These are phyloP conservation scores for Diadema setosum DNA, from an alignment of 35 echinoderm and acorn worm species.

Conservation along the genomic window DNA sequence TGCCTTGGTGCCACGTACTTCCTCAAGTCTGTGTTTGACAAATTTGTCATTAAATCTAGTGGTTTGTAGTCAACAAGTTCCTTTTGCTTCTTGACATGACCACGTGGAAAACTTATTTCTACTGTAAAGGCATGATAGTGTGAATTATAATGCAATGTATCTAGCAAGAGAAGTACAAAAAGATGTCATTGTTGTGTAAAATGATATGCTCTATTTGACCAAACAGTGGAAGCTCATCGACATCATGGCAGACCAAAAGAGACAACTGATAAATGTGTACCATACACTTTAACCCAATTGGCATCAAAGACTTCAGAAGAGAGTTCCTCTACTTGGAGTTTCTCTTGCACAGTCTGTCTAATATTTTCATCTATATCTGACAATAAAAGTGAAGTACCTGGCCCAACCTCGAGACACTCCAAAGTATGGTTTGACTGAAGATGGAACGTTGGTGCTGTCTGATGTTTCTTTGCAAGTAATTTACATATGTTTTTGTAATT, in stretches of 20 bases:
- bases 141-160: not conserved
- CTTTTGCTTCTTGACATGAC: not conserved
- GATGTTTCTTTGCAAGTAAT: constrained; percentile 1
- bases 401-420: not conserved
- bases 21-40: not conserved
- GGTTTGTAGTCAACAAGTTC: not conserved
- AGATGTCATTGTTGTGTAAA: not conserved
- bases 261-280: not conserved
- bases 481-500: constrained; percentile 30
- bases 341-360: not conserved
- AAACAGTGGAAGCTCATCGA: not conserved
- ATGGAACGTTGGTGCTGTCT: constrained; percentile 4
- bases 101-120: not conserved
- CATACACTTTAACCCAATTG: not conserved
- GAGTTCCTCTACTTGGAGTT: not conserved
- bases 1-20: not conserved
- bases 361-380: not conserved
- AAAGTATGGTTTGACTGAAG: not conserved
- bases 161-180: not conserved
- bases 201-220: not conserved
- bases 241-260: not conserved
- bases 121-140: not conserved
- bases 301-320: not conserved
- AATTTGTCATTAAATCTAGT: not conserved
- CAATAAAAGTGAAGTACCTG: not conserved